Conservation (phyloP, 2,113 vertebrate genomes). For the Mus musculus region GRCm39 chr12:105637501-105638000, state of each 20-base stretch:
- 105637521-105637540: neutral
- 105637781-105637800: slow-evolving; percentile 96
- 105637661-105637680: neutral
- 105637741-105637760: slow-evolving; percentile 99
- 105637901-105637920: slow-evolving; percentile 37
- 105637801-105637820: slow-evolving; percentile 96
- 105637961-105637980: slow-evolving; percentile 6
- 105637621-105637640: too few species aligned
- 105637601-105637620: too few species aligned
- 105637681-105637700: neutral
- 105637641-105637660: neutral
- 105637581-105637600: too few species aligned
- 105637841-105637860: slow-evolving; percentile 99
- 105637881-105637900: slow-evolving; percentile 90
- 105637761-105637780: slow-evolving; percentile 98
- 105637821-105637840: slow-evolving; percentile 99
- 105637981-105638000: neutral
- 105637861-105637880: slow-evolving; percentile 98
- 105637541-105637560: slow-evolving; percentile 13
- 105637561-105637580: too few species aligned
- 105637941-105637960: slow-evolving; percentile 52
- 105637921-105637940: neutral
- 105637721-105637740: slow-evolving; percentile 90
- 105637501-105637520: too few species aligned
- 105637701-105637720: slow-evolving; percentile 11